Base-by-base conservation (phyloP, 2,888 invertebrate species). In the Acronicta aceris region DNA sequence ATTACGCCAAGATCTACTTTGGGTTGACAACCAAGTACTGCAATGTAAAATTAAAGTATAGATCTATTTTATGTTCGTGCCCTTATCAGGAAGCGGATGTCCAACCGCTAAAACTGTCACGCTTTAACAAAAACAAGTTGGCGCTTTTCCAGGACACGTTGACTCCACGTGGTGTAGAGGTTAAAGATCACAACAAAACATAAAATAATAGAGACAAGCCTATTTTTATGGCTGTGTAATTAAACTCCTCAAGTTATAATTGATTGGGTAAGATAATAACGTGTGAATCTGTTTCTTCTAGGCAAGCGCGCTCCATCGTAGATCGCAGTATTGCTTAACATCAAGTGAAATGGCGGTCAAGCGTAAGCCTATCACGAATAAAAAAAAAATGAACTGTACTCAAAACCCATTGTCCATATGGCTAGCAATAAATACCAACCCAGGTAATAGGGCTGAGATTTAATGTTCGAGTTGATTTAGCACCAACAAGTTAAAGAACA, bases 391-490 rank as follows among this genome's bases (percentile, higher is more conserved):
- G 2, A 33, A 38, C n/a, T 92, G 91, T 93, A 66, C 88, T 89
- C 91, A 79, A 86, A 83, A 81, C 89, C 89, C 82, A 78, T 63
- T 57, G 62, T 93, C 94, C 93, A 89, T 94, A 92, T 86, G 86
- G 81, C 88, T 78, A 65, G 83, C 74, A 83, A 90, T 57, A 45
- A 21, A 55, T 78, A 80, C 84, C 74, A 86, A 84, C 86, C 86
- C 94, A 93, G 94, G 93, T 90, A 43, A 70, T 78, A 64, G 76
- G 89, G 89, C 69, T 78, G 90, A 91, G 78, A 80, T 76, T 70
- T 88, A 40, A 74, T 94, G 53, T 94, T 77, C 93, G 94, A 93
- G 93, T 92, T 73, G 70, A 93, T 93, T 93, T 93, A 93, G 94
- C 94, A 93, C 94, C 92, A 88, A 88, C 85, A 84, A 82, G 88